phyloP scores from a whole-genome alignment of 2,113 vertebrate genomes.

The Dissostichus mawsoni region DNA sequence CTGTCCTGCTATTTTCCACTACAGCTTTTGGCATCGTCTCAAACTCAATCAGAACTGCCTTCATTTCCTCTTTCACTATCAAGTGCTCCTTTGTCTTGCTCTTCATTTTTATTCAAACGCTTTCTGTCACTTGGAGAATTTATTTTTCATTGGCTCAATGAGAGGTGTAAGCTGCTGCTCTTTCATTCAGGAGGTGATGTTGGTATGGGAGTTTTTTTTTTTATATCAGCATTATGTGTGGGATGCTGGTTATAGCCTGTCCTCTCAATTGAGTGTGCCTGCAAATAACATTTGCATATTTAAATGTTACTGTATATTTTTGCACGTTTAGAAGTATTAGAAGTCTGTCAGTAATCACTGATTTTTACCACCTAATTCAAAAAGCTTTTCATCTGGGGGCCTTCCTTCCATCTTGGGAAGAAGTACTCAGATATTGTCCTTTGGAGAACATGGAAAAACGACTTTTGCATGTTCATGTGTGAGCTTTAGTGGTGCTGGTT shows the following conservation, averaged over 20 bases:
- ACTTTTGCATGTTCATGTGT: background rate
- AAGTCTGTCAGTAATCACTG: too few species aligned
- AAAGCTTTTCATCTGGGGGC: too few species aligned
- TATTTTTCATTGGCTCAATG: constrained; percentile 10
- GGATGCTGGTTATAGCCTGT: background rate
- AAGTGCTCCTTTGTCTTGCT: constrained; percentile 43
- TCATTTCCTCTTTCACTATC: constrained; percentile 36
- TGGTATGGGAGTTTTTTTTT: constrained; percentile 1
- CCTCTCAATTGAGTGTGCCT: background rate
- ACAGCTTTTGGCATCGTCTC: constrained; percentile 21
- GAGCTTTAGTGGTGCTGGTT: background rate
- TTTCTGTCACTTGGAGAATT: background rate
- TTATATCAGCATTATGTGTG: background rate
- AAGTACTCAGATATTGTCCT: background rate
- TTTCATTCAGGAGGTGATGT: background rate
- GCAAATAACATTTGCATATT: too few species aligned
- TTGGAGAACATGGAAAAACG: background rate
- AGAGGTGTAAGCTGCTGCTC: constrained; percentile 26
- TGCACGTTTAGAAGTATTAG: too few species aligned
- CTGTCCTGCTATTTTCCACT: background rate
- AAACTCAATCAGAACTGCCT: constrained; percentile 1
- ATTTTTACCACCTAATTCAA: too few species aligned
- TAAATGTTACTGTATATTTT: too few species aligned
- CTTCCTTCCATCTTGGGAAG: too few species aligned
- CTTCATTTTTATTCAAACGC: constrained; percentile 5